Evolutionary conservation across 2,113 vertebrate species (phyloP).

Genomic region (Aphyosemion australe): DNA sequence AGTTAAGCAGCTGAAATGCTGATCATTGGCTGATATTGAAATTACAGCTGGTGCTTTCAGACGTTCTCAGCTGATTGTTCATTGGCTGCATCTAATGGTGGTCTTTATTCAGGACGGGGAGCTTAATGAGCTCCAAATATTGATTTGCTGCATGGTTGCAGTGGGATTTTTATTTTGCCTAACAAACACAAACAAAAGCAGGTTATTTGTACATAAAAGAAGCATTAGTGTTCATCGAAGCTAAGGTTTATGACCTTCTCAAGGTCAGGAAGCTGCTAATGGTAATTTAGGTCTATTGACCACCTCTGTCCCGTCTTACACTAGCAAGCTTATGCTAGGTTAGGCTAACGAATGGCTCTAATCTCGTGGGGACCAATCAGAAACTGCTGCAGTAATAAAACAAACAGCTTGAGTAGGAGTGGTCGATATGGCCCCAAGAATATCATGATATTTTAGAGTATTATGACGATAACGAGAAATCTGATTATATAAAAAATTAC

Average conservation of each 20-base stretch:
- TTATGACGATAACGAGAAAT: no score
- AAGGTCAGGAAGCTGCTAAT: background rate
- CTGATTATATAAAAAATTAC: no score
- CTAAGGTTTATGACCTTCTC: background rate
- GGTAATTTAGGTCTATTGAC: background rate
- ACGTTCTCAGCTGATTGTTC: background rate
- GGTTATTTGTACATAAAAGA: background rate
- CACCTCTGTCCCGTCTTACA: background rate
- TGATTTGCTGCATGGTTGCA: background rate
- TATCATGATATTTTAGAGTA: no score
- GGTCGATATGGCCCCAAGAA: no score
- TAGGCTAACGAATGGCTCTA: background rate
- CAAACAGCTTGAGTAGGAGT: no score
- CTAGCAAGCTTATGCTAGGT: background rate
- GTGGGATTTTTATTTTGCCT: background rate
- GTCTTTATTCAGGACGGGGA: background rate
- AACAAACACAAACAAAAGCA: background rate
- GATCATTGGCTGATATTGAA: background rate
- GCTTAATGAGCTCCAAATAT: constrained; percentile 9
- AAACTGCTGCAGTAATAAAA: no score
- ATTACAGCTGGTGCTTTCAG: constrained; percentile 1
- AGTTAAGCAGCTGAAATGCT: background rate
- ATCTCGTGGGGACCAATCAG: background rate
- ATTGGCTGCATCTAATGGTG: constrained; percentile 9
- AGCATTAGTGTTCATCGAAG: background rate